Conservation (phyloP, 2,888 invertebrate species). For the Eupsilia transversa region DNA sequence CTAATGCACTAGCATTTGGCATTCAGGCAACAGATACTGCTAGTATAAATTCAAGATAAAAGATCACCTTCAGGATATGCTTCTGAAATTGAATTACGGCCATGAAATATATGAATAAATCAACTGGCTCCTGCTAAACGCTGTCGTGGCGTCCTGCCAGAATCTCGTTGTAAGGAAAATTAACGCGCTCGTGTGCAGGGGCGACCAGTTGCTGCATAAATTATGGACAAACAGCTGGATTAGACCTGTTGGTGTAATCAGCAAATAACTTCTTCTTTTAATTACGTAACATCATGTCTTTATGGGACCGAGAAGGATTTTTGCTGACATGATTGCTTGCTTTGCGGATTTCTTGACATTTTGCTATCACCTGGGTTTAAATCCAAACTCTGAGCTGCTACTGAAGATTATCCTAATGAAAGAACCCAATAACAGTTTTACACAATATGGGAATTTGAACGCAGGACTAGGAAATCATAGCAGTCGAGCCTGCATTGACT, state of each 20-base stretch:
- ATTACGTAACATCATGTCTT: neutral
- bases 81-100: constrained; percentile 41
- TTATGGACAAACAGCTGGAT: neutral
- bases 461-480: neutral
- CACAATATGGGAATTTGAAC: neutral
- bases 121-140: constrained; percentile 25
- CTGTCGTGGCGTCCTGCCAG: constrained; percentile 38
- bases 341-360: no score
- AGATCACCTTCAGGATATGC: neutral
- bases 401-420: neutral
- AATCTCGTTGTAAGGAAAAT: constrained; percentile 27
- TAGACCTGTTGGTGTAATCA: neutral
- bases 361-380: no score
- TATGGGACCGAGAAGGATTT: neutral
- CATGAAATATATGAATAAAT: constrained; percentile 36
- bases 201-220: constrained; percentile 38
- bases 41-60: constrained; percentile 4
- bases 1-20: neutral
- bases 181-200: constrained; percentile 4
- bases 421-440: neutral
- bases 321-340: no score
- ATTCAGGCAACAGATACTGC: neutral
- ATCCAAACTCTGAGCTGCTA: neutral
- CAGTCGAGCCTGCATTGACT: neutral
- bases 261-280: neutral